A percentile compares a stretch with the other conserved stretches of the same genome.
phyloP scores from a whole-genome alignment of 2,797 vertebrate species.

The Aphelocoma californica region DNA sequence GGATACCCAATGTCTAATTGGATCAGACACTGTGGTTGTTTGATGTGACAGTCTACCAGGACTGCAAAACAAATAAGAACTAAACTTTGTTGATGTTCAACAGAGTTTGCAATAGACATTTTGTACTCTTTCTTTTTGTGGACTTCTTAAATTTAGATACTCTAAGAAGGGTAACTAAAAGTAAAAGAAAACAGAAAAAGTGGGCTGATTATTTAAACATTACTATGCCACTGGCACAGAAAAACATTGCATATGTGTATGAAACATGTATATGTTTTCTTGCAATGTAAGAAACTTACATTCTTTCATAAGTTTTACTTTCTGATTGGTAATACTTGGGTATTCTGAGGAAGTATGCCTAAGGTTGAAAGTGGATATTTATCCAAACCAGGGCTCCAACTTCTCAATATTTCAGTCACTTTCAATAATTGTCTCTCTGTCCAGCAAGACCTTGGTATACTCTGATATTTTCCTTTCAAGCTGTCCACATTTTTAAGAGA shows the following conservation, averaged over 20 bases:
- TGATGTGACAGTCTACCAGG: neutral
- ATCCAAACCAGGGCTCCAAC: neutral
- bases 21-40: rapidly evolving
- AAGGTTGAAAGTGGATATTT: neutral
- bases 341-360: neutral
- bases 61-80: neutral
- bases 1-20: neutral
- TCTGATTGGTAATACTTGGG: neutral
- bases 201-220: neutral
- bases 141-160: neutral
- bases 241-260: neutral
- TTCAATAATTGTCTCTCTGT: neutral
- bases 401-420: neutral
- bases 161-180: neutral
- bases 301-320: neutral
- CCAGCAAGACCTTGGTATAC: neutral
- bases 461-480: neutral
- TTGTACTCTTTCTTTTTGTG: neutral
- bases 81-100: neutral
- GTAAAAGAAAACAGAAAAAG: neutral
- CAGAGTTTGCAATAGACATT: neutral
- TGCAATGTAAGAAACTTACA: neutral
- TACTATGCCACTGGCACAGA: neutral
- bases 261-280: neutral
- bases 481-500: neutral